phyloP scores from a whole-genome alignment of 2,797 vertebrate genomes.

The Sebastes elongatus region DNA sequence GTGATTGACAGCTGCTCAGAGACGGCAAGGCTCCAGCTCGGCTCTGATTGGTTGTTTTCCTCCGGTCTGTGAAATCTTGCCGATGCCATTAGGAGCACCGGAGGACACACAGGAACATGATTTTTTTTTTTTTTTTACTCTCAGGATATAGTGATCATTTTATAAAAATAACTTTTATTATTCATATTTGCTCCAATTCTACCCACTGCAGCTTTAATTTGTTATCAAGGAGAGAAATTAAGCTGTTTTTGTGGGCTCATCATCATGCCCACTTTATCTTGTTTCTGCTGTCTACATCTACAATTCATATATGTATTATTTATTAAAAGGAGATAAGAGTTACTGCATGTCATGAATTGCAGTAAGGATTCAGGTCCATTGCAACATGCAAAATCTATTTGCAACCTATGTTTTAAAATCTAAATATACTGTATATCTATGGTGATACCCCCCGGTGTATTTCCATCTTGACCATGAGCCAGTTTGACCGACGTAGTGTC shows the following conservation, averaged over 20 bases:
- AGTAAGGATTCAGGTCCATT: background rate
- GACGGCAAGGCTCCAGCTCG: too few relatives aligned
- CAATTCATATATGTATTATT: background rate
- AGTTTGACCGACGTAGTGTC: background rate
- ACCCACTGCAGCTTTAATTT: too few relatives aligned
- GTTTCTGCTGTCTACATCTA: background rate
- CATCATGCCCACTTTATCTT: background rate
- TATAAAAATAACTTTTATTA: too few relatives aligned
- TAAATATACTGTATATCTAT: background rate
- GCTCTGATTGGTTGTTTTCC: too few relatives aligned
- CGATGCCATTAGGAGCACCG: accelerated
- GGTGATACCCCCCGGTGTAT: background rate
- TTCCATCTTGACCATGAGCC: background rate
- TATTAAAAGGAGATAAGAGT: background rate
- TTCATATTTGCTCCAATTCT: too few relatives aligned
- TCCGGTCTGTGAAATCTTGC: too few relatives aligned
- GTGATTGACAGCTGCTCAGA: too few relatives aligned
- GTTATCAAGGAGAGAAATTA: background rate
- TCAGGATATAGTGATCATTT: too few relatives aligned
- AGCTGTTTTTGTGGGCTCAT: background rate
- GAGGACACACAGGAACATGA: accelerated
- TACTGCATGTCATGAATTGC: background rate
- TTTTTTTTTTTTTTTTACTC: accelerated
- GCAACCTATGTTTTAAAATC: background rate
- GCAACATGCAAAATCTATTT: background rate